Conservation (phyloP, 30 jellyfish, hydroid and myxozoan genomes). For the Clytia hemisphaerica region DNA sequence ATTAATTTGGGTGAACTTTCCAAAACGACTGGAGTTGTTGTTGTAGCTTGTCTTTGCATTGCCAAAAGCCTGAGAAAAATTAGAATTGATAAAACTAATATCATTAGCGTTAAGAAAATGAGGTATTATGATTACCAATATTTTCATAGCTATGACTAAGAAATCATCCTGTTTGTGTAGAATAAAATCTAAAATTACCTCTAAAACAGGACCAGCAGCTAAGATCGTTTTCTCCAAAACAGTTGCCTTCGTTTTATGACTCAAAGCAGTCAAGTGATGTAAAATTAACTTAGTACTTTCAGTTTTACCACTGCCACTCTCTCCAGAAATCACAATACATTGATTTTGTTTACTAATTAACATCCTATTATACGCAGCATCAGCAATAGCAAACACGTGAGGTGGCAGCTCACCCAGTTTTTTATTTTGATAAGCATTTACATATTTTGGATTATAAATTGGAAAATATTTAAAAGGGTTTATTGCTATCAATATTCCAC, state of each 20-base stretch:
- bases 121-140: background rate
- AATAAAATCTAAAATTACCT: constrained; percentile 39
- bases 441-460: constrained; percentile 84
- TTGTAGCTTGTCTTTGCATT: constrained; percentile 85
- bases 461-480: constrained; percentile 92
- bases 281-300: constrained; percentile 80
- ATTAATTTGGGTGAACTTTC: constrained; percentile 79
- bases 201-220: constrained; percentile 95
- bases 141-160: background rate
- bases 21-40: constrained; percentile 91
- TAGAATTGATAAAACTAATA: no score
- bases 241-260: constrained; percentile 76
- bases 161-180: background rate
- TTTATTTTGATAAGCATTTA: constrained; percentile 58
- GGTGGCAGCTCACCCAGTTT: constrained; percentile 81
- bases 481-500: constrained; percentile 78
- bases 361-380: constrained; percentile 72
- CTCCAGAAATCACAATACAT: constrained; percentile 94
- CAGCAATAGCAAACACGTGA: constrained; percentile 90
- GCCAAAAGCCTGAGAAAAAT: constrained; percentile 71
- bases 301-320: constrained; percentile 93
- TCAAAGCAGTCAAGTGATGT: constrained; percentile 79
- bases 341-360: constrained; percentile 60
- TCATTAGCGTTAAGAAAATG: background rate
- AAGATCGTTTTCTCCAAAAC: constrained; percentile 65